Evolutionary conservation across 2,113 vertebrate genomes (phyloP).

Genomic region (Kryptolebias marmoratus): DNA sequence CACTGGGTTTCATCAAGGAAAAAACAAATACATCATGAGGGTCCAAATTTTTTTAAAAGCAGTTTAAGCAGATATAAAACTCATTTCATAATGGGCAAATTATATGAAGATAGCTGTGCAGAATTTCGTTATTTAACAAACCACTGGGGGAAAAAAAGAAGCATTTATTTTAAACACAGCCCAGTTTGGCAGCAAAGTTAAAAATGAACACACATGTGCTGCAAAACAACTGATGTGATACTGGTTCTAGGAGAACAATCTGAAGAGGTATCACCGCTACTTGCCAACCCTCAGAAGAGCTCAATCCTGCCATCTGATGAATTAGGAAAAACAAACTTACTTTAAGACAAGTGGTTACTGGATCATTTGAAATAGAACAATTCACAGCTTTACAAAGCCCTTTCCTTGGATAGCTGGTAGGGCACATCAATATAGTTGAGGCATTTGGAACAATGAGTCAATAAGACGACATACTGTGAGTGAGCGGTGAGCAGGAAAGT

Average conservation of each 20-base stretch:
- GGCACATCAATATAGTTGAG: constrained; percentile 77
- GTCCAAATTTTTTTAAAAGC: constrained; percentile 23
- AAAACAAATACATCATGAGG: constrained; percentile 16
- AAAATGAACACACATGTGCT: constrained; percentile 73
- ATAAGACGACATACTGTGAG: constrained; percentile 63
- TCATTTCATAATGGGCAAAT: constrained; percentile 56
- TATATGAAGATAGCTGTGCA: constrained; percentile 68
- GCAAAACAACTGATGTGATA: constrained; percentile 58
- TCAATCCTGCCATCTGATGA: constrained; percentile 58
- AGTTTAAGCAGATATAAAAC: constrained; percentile 54
- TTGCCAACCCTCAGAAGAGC: constrained; percentile 52
- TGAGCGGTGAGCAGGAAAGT: constrained; percentile 51
- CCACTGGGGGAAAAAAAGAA: constrained; percentile 64
- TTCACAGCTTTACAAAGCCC: constrained; percentile 81
- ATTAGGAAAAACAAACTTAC: constrained; percentile 71
- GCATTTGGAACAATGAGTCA: constrained; percentile 68
- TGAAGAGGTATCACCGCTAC: constrained; percentile 66
- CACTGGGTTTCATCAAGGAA: constrained; percentile 41
- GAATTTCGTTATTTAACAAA: constrained; percentile 61
- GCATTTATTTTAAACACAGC: constrained; percentile 65
- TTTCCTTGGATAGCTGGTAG: constrained; percentile 72
- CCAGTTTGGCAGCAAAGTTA: constrained; percentile 63
- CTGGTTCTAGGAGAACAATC: constrained; percentile 60
- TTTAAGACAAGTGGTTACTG: constrained; percentile 81
- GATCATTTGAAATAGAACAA: constrained; percentile 72